phyloP scores from a whole-genome alignment of 2,888 invertebrate species.

The Venustoraphidia nigricollis region DNA sequence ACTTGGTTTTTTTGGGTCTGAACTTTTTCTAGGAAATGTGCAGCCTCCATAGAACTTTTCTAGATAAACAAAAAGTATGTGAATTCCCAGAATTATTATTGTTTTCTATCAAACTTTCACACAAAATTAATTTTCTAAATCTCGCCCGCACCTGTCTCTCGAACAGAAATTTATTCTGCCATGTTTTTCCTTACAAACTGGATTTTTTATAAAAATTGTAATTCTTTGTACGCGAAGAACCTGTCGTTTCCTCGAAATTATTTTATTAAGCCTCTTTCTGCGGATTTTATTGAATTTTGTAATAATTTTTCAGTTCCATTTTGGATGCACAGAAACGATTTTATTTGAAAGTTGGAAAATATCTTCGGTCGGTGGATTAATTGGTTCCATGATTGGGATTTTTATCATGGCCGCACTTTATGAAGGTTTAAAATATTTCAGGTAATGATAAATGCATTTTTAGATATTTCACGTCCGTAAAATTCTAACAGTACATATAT shows the following conservation, averaged over 20 bases:
- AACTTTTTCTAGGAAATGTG: too few relatives aligned
- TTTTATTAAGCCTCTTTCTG: neutral
- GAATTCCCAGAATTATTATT: neutral
- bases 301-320: slow-evolving; percentile 56
- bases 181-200: too few relatives aligned
- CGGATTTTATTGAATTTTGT: neutral
- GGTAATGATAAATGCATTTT: slow-evolving; percentile 24
- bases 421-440: slow-evolving; percentile 86
- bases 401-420: slow-evolving; percentile 86
- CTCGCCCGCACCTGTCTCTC: neutral
- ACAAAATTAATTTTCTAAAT: neutral
- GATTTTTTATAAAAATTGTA: too few relatives aligned
- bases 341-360: slow-evolving; percentile 74
- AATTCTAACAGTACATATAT: too few relatives aligned
- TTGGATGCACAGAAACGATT: slow-evolving; percentile 60
- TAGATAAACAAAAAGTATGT: too few relatives aligned
- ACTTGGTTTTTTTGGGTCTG: too few relatives aligned
- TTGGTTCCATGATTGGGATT: slow-evolving; percentile 83
- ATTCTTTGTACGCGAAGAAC: too few relatives aligned
- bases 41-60: too few relatives aligned
- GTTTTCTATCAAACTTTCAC: neutral
- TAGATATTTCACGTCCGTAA: slow-evolving; percentile 4
- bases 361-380: slow-evolving; percentile 54
- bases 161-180: too few relatives aligned
- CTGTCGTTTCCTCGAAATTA: neutral